These are phyloP conservation scores for Gymnoscopelus braueri DNA, from an alignment of 2,797 vertebrate genomes.

Conservation along the genomic window DNA sequence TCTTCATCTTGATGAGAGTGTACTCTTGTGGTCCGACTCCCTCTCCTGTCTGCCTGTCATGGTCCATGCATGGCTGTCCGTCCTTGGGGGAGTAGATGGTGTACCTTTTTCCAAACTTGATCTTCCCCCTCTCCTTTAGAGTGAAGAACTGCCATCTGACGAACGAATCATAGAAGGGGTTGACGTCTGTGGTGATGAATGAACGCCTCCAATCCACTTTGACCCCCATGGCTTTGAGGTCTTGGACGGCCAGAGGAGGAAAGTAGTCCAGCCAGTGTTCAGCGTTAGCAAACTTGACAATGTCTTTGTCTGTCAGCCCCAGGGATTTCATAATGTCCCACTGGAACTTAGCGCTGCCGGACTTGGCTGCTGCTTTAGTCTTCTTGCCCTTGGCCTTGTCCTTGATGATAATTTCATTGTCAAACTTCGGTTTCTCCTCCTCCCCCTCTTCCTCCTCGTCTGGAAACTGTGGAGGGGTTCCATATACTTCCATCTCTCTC, in stretches of 20 bases:
- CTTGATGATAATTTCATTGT: constrained; percentile 90
- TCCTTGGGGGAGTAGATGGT: constrained; percentile 98
- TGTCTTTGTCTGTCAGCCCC: constrained; percentile 89
- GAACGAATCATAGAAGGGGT: constrained; percentile 97
- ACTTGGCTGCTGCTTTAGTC: constrained; percentile 96
- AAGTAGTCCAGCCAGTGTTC: constrained; percentile 98
- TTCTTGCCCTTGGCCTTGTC: constrained; percentile 98
- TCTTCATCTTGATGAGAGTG: constrained; percentile 95
- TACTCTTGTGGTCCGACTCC: constrained; percentile 98
- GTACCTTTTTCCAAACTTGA: constrained; percentile 97
- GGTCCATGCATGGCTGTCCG: constrained; percentile 98
- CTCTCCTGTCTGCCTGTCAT: constrained; percentile 98
- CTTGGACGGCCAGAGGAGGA: constrained; percentile 90
- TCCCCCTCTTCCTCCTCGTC: constrained; percentile 90
- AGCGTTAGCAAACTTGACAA: constrained; percentile 88
- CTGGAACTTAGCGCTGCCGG: constrained; percentile 89
- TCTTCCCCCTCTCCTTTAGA: constrained; percentile 93
- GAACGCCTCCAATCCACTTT: constrained; percentile 99
- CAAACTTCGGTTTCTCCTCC: constrained; percentile 69
- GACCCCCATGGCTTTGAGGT: constrained; percentile 93
- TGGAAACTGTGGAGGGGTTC: constrained; percentile 94
- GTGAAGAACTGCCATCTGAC: constrained; percentile 96
- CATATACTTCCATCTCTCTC: constrained; percentile 95
- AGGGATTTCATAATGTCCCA: constrained; percentile 97
- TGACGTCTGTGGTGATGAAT: constrained; percentile 95